These are phyloP conservation scores for Bugula neritina DNA, from an alignment of 2,888 invertebrate species.

Conservation along the genomic window DNA sequence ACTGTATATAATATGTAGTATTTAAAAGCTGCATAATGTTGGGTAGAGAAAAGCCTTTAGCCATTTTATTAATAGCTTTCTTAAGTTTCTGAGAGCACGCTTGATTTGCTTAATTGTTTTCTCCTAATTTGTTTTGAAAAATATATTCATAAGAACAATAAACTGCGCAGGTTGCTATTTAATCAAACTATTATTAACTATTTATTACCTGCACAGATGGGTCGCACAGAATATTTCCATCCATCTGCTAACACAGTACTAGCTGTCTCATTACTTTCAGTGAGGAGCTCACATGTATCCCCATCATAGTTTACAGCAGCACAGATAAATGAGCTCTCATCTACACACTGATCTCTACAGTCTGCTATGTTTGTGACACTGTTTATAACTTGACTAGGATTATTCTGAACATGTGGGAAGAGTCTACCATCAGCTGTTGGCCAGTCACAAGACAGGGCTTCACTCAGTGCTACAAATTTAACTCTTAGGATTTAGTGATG, in stretches of 20 bases:
- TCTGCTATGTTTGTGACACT: background rate
- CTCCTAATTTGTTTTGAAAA: too few species aligned
- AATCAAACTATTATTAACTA: too few species aligned
- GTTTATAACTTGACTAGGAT: background rate
- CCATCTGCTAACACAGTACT: background rate
- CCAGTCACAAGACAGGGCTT: background rate
- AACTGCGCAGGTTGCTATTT: too few species aligned
- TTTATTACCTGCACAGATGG: conserved; percentile 23
- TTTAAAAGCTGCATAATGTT: too few species aligned
- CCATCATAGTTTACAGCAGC: conserved; percentile 3
- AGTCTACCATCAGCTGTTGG: background rate
- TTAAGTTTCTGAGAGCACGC: too few species aligned
- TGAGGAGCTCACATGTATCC: background rate
- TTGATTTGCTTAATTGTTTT: too few species aligned
- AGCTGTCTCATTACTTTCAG: conserved; percentile 5
- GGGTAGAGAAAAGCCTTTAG: too few species aligned
- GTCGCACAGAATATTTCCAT: background rate
- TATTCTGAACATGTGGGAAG: background rate
- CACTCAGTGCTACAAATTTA: background rate
- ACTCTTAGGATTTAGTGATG: too few species aligned
- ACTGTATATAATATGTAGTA: too few species aligned
- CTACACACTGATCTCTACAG: background rate
- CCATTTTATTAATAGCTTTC: too few species aligned
- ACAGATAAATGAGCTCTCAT: conserved; percentile 1
- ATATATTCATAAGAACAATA: too few species aligned